Conservation (phyloP, 1,140 invertebrate species). For the Drosophila mauritiana region DNA sequence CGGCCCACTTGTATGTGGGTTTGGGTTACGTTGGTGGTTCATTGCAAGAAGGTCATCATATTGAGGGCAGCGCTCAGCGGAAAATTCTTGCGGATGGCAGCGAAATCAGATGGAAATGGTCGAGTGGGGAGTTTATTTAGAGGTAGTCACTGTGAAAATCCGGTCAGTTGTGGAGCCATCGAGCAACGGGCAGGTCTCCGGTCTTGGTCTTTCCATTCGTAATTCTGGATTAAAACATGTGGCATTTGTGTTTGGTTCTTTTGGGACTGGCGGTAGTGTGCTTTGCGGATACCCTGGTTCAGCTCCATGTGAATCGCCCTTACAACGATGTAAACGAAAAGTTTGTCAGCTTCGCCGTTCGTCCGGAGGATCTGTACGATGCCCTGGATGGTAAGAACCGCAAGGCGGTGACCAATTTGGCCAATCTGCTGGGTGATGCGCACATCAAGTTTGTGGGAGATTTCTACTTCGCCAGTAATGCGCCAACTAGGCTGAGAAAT, state of each 20-base stretch:
- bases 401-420: slow-evolving; percentile 68
- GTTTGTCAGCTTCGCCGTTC: slow-evolving; percentile 77
- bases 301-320: slow-evolving; percentile 80
- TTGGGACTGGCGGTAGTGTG: slow-evolving; percentile 31
- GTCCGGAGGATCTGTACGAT: slow-evolving; percentile 75
- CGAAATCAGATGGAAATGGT: slow-evolving; percentile 48
- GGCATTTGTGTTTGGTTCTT: slow-evolving; percentile 22
- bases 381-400: slow-evolving; percentile 71
- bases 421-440: slow-evolving; percentile 64
- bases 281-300: slow-evolving; percentile 66
- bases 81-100: slow-evolving; percentile 73
- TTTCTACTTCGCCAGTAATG: slow-evolving; percentile 70
- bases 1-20: slow-evolving; percentile 57
- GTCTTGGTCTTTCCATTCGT: not conserved
- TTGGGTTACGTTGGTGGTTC: slow-evolving; percentile 25
- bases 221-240: slow-evolving; percentile 31
- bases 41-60: slow-evolving; percentile 67
- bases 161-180: slow-evolving; percentile 55
- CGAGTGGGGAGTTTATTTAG: slow-evolving; percentile 64
- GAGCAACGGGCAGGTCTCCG: slow-evolving; percentile 43
- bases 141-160: slow-evolving; percentile 10
- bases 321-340: slow-evolving; percentile 81
- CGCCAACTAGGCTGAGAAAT: slow-evolving; percentile 63
- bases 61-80: slow-evolving; percentile 76
- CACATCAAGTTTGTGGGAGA: slow-evolving; percentile 76